A percentile compares a stretch with the other conserved stretches of the same genome.
Conservation (phyloP, 2,888 invertebrate species). For the Trisateles emortualis region DNA sequence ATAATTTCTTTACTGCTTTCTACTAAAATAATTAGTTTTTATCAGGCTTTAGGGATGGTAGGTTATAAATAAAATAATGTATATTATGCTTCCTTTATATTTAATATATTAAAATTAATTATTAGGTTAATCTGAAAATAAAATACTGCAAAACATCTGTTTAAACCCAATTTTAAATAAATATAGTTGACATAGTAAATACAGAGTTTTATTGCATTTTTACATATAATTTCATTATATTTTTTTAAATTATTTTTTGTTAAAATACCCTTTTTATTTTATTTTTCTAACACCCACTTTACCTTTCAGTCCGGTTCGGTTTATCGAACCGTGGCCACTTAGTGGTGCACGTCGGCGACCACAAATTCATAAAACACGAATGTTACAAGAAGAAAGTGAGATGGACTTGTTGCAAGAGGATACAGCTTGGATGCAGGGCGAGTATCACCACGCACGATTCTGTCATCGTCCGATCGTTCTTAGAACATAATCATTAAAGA, state of each 20-base stretch:
- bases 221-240: not conserved
- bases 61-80: no score
- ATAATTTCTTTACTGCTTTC: not conserved
- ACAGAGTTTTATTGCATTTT: not conserved
- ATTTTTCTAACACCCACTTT: slow-evolving; percentile 29
- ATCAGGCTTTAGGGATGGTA: not conserved
- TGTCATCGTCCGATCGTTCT: slow-evolving; percentile 66
- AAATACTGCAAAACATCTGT: no score
- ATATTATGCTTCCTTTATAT: no score
- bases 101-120: no score
- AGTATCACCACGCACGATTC: slow-evolving; percentile 68
- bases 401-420: slow-evolving; percentile 78
- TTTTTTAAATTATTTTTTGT: slow-evolving; percentile 8
- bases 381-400: slow-evolving; percentile 71
- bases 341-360: slow-evolving; percentile 67
- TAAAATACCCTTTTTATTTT: slow-evolving; percentile 2
- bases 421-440: slow-evolving; percentile 71
- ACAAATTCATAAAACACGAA: slow-evolving; percentile 81
- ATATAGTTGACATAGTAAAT: not conserved
- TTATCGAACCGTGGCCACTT: slow-evolving; percentile 73
- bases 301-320: slow-evolving; percentile 71
- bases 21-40: slow-evolving; percentile 18
- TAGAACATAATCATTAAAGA: slow-evolving; percentile 69
- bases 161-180: no score
- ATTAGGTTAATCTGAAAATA: no score